Evolutionary conservation across 37 sponge, comb jelly and placozoan species (phyloP), one percentile per base, ranked within the genome.

Genomic region (Mnemiopsis leidyi): DNA sequence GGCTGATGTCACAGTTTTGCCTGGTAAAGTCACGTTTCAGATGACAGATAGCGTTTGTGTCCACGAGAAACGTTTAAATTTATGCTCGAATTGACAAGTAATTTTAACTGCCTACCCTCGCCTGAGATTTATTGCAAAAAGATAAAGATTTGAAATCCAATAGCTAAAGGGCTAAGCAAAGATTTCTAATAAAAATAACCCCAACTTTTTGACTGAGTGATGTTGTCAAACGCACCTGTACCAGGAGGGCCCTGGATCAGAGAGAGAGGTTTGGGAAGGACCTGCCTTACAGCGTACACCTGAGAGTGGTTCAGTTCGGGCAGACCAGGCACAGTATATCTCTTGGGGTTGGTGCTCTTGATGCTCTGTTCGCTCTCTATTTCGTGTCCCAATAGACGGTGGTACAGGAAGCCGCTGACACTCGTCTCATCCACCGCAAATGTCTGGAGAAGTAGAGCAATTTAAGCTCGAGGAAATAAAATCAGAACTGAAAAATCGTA

Each of bases 1-100:
- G 24, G 99, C 99, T n/a, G 99, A 98, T 33, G 99, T 98, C 68
- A 98, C 99, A 1, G 99, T 98, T 95, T 98, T 98, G 25, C 99
- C 99, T 76, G 97, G n/a, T n/a, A n/a, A n/a, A n/a, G n/a, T n/a
- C n/a, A n/a, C n/a, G n/a, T n/a, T n/a, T n/a, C n/a, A n/a, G n/a
- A n/a, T n/a, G n/a, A n/a, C n/a, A n/a, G n/a, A n/a, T n/a, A n/a
- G n/a, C n/a, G n/a, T n/a, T n/a, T n/a, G n/a, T n/a, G n/a, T n/a
- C n/a, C n/a, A n/a, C n/a, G n/a, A n/a, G n/a, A n/a, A n/a, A n/a
- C n/a, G n/a, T n/a, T n/a, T n/a, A n/a, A n/a, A n/a, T n/a, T n/a
- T n/a, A n/a, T n/a, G n/a, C n/a, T n/a, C n/a, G n/a, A n/a, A n/a
- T n/a, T n/a, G n/a, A n/a, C n/a, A n/a, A n/a, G n/a, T n/a, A n/a